Evolutionary conservation across 2,888 invertebrate species (phyloP).

Genomic region (Leucoptera coffeella): DNA sequence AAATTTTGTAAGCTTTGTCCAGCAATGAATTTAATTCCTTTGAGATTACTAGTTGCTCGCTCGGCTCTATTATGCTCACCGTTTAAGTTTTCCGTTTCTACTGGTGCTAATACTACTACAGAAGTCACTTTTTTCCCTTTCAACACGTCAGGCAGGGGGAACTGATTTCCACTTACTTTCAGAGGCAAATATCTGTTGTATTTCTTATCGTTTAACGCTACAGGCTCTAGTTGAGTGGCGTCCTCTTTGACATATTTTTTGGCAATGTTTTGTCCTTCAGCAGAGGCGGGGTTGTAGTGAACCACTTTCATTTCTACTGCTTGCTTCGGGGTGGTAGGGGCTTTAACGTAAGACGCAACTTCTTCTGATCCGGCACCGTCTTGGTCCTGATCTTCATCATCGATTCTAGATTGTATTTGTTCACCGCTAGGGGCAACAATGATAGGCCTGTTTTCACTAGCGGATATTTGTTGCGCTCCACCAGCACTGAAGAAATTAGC

Average conservation of each 20-base stretch:
- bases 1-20: conserved; percentile 71
- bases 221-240: conserved; percentile 69
- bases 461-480: conserved; percentile 65
- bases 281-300: conserved; percentile 70
- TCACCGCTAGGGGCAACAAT: conserved; percentile 61
- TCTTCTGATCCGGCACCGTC: conserved; percentile 55
- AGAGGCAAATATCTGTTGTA: conserved; percentile 80
- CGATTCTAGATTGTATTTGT: conserved; percentile 39
- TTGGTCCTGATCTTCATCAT: conserved; percentile 36
- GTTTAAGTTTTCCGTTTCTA: conserved; percentile 61
- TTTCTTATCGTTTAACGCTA: conserved; percentile 65
- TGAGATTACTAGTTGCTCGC: conserved; percentile 50
- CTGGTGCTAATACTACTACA: conserved; percentile 79
- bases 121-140: conserved; percentile 74
- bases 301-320: conserved; percentile 81
- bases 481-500: conserved; percentile 85
- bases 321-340: conserved; percentile 28
- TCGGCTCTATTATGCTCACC: conserved; percentile 42
- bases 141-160: conserved; percentile 74
- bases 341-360: conserved; percentile 21
- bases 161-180: conserved; percentile 79
- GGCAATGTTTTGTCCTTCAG: conserved; percentile 64
- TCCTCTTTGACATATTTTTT: conserved; percentile 65
- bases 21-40: conserved; percentile 67
- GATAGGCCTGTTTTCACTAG: conserved; percentile 63